Percentiles rank a stretch among this genome's conserved stretches.
Conservation (phyloP, 2,113 vertebrate species). For the Hipposideros armiger region DNA sequence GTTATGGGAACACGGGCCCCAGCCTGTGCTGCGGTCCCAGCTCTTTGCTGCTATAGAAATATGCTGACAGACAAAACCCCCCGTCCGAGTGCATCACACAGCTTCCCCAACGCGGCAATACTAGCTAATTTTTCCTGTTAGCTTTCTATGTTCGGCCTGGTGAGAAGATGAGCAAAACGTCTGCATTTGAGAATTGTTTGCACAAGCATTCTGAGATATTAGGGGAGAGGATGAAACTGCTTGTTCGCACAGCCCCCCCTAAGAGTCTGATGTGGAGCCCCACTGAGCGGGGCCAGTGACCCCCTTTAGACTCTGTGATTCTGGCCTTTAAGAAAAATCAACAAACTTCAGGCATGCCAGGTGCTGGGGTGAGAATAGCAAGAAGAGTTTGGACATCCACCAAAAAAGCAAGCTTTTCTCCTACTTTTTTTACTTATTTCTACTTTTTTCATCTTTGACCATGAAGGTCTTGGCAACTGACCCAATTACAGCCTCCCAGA, state of each 20-base stretch:
- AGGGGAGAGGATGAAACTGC: too few relatives aligned
- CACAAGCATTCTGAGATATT: not conserved
- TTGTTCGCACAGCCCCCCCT: not conserved
- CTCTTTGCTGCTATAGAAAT: not conserved
- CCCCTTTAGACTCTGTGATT: not conserved
- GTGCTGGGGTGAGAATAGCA: not conserved
- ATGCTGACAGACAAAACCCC: fast-evolving
- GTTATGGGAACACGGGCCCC: not conserved
- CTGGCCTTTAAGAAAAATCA: not conserved
- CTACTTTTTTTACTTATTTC: not conserved
- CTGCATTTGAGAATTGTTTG: not conserved
- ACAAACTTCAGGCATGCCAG: not conserved
- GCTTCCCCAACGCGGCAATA: not conserved
- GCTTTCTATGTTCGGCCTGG: not conserved
- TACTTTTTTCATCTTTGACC: not conserved
- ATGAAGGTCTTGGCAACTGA: not conserved
- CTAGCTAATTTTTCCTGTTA: not conserved
- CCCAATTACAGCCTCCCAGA: not conserved
- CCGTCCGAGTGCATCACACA: too few relatives aligned
- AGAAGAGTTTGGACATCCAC: not conserved
- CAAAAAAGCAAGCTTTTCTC: not conserved
- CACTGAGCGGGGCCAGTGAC: not conserved
- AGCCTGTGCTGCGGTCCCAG: fast-evolving
- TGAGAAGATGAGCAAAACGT: not conserved
- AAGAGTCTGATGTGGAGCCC: not conserved